Evolutionary conservation across 2,113 vertebrate genomes (phyloP).

Genomic region (Elgaria multicarinata): DNA sequence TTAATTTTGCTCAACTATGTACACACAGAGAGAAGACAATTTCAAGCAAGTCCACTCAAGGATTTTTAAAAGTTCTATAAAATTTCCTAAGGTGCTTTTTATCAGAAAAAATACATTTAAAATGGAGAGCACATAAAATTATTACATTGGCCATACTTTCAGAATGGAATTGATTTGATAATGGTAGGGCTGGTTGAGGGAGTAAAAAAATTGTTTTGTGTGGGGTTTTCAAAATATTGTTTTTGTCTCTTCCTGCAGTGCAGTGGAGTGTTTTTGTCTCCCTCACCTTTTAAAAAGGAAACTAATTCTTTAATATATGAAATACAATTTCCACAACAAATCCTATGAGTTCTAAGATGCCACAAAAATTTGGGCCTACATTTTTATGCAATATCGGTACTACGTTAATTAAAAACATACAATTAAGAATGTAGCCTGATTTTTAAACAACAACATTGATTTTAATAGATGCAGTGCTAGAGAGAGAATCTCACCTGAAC

Average conservation of each 20-base stretch:
- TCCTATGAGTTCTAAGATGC: accelerated
- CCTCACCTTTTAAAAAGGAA: background rate
- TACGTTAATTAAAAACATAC: background rate
- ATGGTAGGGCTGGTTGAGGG: background rate
- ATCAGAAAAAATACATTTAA: background rate
- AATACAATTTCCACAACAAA: background rate
- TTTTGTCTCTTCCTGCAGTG: accelerated
- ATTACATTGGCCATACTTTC: background rate
- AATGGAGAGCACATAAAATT: background rate
- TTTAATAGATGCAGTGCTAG: background rate
- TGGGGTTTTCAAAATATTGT: background rate
- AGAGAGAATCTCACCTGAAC: background rate
- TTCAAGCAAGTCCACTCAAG: background rate
- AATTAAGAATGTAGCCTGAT: background rate
- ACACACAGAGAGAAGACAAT: background rate
- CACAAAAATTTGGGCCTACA: background rate
- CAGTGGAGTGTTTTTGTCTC: background rate
- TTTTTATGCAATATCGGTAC: background rate
- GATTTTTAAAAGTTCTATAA: background rate
- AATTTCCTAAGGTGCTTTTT: background rate
- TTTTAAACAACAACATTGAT: background rate
- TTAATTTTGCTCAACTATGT: background rate
- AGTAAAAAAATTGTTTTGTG: background rate
- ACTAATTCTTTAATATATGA: background rate
- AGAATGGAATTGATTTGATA: background rate